Conservation (phyloP, 1,140 invertebrate species). For the Leptinotarsa defecta region DNA sequence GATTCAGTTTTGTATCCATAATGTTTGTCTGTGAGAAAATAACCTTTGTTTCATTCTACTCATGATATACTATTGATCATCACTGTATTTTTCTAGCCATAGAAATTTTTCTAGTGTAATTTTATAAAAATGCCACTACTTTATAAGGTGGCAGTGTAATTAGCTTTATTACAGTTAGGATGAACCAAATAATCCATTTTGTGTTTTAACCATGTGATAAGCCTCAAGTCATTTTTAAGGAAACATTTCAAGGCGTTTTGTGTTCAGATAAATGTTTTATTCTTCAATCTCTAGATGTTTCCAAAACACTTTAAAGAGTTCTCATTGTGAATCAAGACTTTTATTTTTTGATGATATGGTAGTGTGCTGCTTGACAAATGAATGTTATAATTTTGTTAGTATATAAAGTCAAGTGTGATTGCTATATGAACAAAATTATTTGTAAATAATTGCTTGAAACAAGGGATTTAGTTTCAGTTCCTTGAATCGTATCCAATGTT, state of each 20-base stretch:
- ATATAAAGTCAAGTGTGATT: not conserved
- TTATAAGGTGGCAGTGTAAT: not conserved
- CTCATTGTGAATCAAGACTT: not conserved
- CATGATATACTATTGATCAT: not conserved
- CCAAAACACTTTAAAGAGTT: not conserved
- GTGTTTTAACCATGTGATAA: constrained; percentile 1
- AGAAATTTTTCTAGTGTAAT: constrained; percentile 1
- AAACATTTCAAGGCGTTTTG: not conserved
- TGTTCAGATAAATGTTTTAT: not conserved
- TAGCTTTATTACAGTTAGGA: constrained; percentile 2
- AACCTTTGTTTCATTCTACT: not conserved
- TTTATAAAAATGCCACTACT: not conserved
- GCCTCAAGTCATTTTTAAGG: not conserved
- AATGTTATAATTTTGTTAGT: not conserved
- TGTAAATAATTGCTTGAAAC: not conserved
- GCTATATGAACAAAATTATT: not conserved
- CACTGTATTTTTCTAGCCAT: constrained; percentile 17
- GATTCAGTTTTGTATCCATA: too few species aligned
- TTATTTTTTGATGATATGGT: constrained; percentile 1
- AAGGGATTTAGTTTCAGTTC: not conserved
- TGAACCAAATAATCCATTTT: not conserved
- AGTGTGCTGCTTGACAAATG: too few species aligned
- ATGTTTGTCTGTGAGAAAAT: not conserved
- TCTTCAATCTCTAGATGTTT: not conserved
- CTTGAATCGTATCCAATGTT: not conserved